These are phyloP conservation scores for Eulemur mongoz DNA, from an alignment of 2,797 vertebrate species.

Conservation along the genomic window DNA sequence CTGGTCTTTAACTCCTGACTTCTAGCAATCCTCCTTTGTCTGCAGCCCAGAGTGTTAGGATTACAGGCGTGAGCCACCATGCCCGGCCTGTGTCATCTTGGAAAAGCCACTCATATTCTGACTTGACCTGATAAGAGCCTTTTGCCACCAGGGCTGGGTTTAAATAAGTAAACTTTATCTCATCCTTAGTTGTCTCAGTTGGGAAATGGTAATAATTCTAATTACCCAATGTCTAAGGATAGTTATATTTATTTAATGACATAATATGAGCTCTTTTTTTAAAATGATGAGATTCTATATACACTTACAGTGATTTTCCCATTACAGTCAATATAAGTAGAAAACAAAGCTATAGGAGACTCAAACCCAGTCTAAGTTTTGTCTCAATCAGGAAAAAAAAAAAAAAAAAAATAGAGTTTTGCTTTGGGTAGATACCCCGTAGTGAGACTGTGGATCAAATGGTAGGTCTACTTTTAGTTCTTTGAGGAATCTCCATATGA, in stretches of 20 bases:
- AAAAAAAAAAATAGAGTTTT: background rate
- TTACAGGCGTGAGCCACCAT: no score
- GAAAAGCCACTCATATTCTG: background rate
- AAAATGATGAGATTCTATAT: background rate
- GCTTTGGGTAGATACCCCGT: no score
- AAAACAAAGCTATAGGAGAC: constrained; percentile 6
- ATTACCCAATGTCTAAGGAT: background rate
- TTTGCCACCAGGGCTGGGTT: background rate
- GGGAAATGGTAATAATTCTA: background rate
- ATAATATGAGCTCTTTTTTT: background rate
- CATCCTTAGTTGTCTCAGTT: background rate
- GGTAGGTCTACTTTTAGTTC: no score
- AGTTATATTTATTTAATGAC: background rate
- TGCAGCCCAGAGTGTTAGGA: no score
- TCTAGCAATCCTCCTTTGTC: no score
- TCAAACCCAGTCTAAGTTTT: background rate
- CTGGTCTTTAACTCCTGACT: no score
- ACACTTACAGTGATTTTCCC: background rate
- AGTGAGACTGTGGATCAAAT: no score
- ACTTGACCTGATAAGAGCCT: background rate
- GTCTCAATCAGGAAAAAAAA: background rate
- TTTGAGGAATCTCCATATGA: no score
- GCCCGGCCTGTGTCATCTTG: background rate
- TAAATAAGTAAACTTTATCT: constrained; percentile 9
- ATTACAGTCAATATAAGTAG: background rate